Evolutionary conservation across 2,888 invertebrate genomes (phyloP).

Genomic region (Mantis religiosa): DNA sequence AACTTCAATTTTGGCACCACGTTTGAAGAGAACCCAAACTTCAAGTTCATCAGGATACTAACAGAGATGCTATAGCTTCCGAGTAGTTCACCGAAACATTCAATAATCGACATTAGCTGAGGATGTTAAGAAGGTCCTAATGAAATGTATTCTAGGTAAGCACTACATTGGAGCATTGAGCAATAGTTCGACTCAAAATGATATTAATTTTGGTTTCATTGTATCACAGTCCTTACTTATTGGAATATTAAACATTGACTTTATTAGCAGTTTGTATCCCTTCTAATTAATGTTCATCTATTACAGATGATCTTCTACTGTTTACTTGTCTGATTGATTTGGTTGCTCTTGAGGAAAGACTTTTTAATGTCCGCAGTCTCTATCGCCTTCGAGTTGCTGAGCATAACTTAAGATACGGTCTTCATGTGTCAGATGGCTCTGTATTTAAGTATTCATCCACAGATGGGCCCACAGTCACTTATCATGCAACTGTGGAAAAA

Average conservation of each 20-base stretch:
- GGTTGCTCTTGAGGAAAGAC: not conserved
- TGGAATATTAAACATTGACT: no score
- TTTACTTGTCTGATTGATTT: slow-evolving; percentile 6
- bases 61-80: no score
- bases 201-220: not conserved
- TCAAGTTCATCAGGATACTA: no score
- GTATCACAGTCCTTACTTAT: not conserved
- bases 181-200: no score
- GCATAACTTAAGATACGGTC: not conserved
- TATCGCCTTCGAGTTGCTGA: not conserved
- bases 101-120: no score
- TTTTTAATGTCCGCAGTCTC: not conserved
- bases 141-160: no score
- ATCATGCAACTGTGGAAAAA: not conserved
- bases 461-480: not conserved
- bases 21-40: no score
- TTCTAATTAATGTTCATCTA: not conserved
- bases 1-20: no score
- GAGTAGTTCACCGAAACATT: no score
- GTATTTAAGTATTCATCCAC: not conserved
- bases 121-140: no score
- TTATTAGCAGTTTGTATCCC: not conserved
- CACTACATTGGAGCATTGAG: no score
- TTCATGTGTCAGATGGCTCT: not conserved
- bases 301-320: not conserved